phyloP scores from a whole-genome alignment of 2,888 invertebrate genomes.

The Drosophila picticornis region DNA sequence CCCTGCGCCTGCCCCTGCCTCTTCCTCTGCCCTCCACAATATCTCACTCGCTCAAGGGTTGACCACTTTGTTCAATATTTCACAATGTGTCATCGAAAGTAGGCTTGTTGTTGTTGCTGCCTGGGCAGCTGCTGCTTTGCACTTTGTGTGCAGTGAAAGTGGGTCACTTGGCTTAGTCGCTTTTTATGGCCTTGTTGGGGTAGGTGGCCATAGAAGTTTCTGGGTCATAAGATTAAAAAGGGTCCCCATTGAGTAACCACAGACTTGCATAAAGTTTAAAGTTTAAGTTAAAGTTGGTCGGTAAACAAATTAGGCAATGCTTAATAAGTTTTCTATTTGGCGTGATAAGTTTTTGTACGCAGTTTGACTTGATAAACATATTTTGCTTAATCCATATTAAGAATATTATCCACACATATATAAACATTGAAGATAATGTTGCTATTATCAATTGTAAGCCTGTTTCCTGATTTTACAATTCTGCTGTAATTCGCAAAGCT shows the following conservation, averaged over 20 bases:
- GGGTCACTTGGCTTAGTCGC: slow-evolving; percentile 52
- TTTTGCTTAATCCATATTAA: neutral
- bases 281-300: neutral
- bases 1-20: neutral
- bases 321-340: neutral
- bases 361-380: neutral
- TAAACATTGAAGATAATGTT: no score
- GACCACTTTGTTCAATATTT: slow-evolving; percentile 61
- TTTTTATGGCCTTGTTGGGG: slow-evolving; percentile 55
- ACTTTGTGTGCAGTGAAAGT: slow-evolving; percentile 67
- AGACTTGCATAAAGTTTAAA: neutral
- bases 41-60: slow-evolving; percentile 54
- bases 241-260: neutral
- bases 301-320: neutral
- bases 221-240: slow-evolving; percentile 13
- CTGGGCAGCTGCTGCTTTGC: slow-evolving; percentile 27
- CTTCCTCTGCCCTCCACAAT: neutral
- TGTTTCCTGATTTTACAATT: neutral
- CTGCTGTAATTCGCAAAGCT: neutral
- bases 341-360: neutral
- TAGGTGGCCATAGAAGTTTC: slow-evolving; percentile 39
- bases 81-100: slow-evolving; percentile 59
- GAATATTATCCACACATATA: no score
- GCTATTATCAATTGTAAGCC: no score
- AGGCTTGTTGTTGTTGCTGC: slow-evolving; percentile 31